phyloP scores from a whole-genome alignment of 2,797 vertebrate genomes.

The Pyrocephalus nanus region DNA sequence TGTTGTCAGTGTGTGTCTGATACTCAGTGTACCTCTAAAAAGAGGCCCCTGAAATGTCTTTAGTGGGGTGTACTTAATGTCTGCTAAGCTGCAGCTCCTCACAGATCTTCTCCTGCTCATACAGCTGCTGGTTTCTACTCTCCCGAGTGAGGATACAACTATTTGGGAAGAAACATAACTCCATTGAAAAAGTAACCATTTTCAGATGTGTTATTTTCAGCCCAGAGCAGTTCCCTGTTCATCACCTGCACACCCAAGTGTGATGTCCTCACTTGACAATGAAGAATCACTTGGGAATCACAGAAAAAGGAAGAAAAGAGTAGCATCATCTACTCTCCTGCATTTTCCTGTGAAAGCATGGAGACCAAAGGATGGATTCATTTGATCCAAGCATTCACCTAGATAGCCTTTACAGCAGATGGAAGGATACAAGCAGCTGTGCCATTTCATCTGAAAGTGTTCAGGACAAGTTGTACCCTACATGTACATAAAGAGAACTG shows the following conservation, averaged over 20 bases:
- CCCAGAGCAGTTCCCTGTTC: neutral
- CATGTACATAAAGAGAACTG: neutral
- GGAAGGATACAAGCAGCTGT: neutral
- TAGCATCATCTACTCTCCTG: neutral
- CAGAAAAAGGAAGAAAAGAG: neutral
- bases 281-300: neutral
- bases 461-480: neutral
- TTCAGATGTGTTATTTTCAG: neutral
- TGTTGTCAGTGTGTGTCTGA: neutral
- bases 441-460: neutral
- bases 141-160: neutral
- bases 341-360: neutral
- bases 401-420: neutral
- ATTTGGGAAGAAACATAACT: neutral
- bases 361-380: neutral
- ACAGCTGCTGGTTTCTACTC: neutral
- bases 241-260: neutral
- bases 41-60: rapidly evolving
- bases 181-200: neutral
- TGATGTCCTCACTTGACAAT: neutral
- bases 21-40: rapidly evolving
- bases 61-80: neutral
- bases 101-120: neutral
- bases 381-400: neutral
- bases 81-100: neutral